Evolutionary conservation across 2,797 vertebrate species (phyloP).

Genomic region (Manis javanica): DNA sequence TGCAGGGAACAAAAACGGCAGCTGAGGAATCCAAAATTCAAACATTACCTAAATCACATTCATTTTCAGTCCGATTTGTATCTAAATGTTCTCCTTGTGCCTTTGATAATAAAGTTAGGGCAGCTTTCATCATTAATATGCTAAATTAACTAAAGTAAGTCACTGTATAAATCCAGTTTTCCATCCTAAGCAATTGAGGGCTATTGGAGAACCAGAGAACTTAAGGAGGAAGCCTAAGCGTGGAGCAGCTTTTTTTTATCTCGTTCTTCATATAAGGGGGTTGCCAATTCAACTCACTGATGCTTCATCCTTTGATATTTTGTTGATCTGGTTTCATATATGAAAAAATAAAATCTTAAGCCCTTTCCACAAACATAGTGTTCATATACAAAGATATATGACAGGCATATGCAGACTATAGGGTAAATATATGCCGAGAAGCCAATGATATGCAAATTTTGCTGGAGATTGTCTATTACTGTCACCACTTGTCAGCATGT

Average conservation of each 20-base stretch:
- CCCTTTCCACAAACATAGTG: slow-evolving; percentile 25
- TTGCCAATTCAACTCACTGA: slow-evolving; percentile 43
- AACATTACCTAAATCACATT: background rate
- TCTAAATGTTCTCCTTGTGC: background rate
- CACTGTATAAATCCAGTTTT: background rate
- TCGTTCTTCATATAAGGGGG: background rate
- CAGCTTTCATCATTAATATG: background rate
- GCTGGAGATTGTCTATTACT: slow-evolving; percentile 71
- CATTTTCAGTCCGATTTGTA: slow-evolving; percentile 42
- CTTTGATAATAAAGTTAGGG: background rate
- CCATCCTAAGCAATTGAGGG: background rate
- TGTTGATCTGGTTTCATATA: slow-evolving; percentile 56
- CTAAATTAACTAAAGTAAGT: slow-evolving; percentile 21
- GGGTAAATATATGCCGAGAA: slow-evolving; percentile 68
- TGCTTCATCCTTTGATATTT: slow-evolving; percentile 45
- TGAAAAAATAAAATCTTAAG: slow-evolving; percentile 39
- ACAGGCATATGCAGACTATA: slow-evolving; percentile 53
- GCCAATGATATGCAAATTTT: slow-evolving; percentile 69
- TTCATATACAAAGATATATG: slow-evolving; percentile 62
- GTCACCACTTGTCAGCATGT: slow-evolving; percentile 76
- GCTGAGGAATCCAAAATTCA: background rate
- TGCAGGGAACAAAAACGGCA: background rate
- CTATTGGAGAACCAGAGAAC: background rate
- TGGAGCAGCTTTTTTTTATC: slow-evolving; percentile 1
- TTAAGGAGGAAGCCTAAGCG: background rate